Conservation (phyloP, 2,113 vertebrate species). For the Prunella fulvescens region DNA sequence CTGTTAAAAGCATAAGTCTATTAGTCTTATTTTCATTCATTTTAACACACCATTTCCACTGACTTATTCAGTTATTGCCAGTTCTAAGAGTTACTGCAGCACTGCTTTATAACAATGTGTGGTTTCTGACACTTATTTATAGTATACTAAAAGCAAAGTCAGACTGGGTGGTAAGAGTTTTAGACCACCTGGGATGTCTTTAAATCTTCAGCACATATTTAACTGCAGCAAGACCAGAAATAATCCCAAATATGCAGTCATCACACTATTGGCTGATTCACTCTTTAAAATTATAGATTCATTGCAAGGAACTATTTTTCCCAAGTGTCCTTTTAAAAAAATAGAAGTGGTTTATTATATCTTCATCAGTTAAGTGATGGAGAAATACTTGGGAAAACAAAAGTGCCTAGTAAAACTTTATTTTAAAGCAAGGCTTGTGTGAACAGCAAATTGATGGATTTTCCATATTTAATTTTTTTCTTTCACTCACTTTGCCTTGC, state of each 20-base stretch:
- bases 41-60: constrained; percentile 18
- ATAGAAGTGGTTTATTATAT: neutral
- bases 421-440: neutral
- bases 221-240: neutral
- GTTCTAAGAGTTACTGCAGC: neutral
- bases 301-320: neutral
- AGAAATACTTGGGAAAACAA: neutral
- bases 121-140: constrained; percentile 33
- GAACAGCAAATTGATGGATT: neutral
- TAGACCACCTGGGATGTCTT: constrained; percentile 38
- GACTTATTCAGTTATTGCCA: neutral
- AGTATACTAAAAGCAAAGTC: constrained; percentile 21
- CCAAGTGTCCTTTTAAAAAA: neutral
- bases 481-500: neutral
- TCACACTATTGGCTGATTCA: neutral
- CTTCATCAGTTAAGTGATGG: neutral
- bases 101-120: neutral
- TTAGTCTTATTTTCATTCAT: neutral
- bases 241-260: neutral
- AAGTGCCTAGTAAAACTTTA: neutral
- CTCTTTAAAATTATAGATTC: neutral
- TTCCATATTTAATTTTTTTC: neutral
- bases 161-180: constrained; percentile 24
- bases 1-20: neutral
- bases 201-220: constrained; percentile 36